Conservation (phyloP, 2,888 invertebrate genomes). For the Aspidiotus destructor region DNA sequence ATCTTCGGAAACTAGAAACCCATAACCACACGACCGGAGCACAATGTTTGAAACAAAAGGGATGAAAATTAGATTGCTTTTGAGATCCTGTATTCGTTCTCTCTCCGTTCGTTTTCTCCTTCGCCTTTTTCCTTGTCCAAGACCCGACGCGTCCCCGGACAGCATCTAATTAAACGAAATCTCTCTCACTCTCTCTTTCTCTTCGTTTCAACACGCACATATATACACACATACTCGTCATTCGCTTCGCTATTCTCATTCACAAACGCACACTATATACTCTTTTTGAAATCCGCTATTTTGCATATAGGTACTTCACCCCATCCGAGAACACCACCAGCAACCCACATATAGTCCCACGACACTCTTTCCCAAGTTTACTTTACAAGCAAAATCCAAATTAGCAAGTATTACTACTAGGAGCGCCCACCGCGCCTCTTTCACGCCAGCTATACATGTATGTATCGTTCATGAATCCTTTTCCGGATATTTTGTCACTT, state of each 20-base stretch:
- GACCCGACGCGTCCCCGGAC: conserved; percentile 22
- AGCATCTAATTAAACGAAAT: conserved; percentile 28
- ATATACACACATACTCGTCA: neutral
- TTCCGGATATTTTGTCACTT: conserved; percentile 14
- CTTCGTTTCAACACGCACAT: conserved; percentile 5
- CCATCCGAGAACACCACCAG: neutral
- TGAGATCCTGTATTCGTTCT: conserved; percentile 18
- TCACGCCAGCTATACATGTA: too few species aligned
- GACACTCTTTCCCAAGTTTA: conserved; percentile 21
- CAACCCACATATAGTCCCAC: conserved; percentile 9
- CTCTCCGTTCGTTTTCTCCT: conserved; percentile 14
- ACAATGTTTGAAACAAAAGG: conserved; percentile 32
- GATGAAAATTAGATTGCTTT: conserved; percentile 33
- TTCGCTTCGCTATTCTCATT: conserved; percentile 1
- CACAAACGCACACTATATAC: conserved; percentile 12
- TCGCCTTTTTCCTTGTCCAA: conserved; percentile 1
- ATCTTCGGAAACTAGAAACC: conserved; percentile 19
- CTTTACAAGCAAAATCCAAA: conserved; percentile 21
- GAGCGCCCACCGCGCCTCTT: neutral
- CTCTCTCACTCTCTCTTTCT: conserved; percentile 17
- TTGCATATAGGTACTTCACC: conserved; percentile 15
- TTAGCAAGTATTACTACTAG: conserved; percentile 20
- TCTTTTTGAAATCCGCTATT: conserved; percentile 18
- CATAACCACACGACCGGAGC: conserved; percentile 23
- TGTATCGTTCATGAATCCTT: conserved; percentile 10